Percentiles rank a stretch among this genome's conserved stretches.
These are phyloP conservation scores for Agrypnus murinus DNA, from an alignment of 2,888 invertebrate species.

Conservation along the genomic window DNA sequence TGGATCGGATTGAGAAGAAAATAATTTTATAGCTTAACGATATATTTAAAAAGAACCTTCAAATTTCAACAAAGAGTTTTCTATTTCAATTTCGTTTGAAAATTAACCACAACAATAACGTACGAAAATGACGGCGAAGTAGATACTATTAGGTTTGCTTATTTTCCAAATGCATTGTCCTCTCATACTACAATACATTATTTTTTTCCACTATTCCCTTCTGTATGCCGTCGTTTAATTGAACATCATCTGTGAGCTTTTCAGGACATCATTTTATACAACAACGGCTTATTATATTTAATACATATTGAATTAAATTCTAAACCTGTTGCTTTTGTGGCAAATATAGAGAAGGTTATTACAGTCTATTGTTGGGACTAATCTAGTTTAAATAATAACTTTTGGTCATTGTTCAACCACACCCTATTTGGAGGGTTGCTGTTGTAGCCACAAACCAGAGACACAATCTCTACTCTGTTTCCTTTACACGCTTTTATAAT, in stretches of 20 bases:
- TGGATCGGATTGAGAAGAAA: too few species aligned
- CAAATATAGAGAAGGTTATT: constrained; percentile 16
- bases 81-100: too few species aligned
- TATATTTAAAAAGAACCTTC: too few species aligned
- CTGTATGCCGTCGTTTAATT: constrained; percentile 30
- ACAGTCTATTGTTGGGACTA: constrained; percentile 28
- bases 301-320: constrained; percentile 38
- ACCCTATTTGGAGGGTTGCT: constrained; percentile 11
- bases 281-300: constrained; percentile 33
- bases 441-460: constrained; percentile 11
- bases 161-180: constrained; percentile 10
- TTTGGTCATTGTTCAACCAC: constrained; percentile 33
- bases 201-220: constrained; percentile 5
- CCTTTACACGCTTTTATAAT: constrained; percentile 4
- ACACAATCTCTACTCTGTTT: neutral
- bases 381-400: constrained; percentile 40
- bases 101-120: too few species aligned
- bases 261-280: constrained; percentile 29
- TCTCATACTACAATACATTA: neutral
- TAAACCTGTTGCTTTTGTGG: constrained; percentile 41
- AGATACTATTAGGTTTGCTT: neutral
- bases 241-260: constrained; percentile 35
- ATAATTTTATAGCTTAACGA: too few species aligned
- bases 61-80: too few species aligned
- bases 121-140: too few species aligned